Evolutionary conservation across 1,140 invertebrate genomes (phyloP), one percentile per base, ranked within the genome.

Genomic region (Subanguina moxae): DNA sequence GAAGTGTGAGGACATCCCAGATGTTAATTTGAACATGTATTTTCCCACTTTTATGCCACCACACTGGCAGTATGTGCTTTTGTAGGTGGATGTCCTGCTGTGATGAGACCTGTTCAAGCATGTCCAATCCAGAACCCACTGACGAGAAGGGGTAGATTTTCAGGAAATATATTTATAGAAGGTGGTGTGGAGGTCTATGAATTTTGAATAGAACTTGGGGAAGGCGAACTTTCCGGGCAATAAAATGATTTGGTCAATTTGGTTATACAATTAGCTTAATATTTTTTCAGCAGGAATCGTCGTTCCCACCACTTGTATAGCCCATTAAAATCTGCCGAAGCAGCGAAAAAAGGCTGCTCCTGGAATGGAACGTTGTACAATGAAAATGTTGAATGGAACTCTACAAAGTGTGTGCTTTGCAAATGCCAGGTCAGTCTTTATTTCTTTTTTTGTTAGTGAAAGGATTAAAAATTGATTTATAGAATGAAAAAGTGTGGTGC

Each of bases 51-150:
- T 5, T 11, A 3, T 38, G 32, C 3, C 32, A 38, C 32, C 32
- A 38, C 3, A 5, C 32, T 38, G 11, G 3, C 3, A 38, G n/a
- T n/a, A 38, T 38, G 32, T 38, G 32, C 32, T 11, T 38, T 38
- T n/a, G 3, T 38, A 38, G 32, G 32, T 81, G 80, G 80, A 76
- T 77, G 70, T 69, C 68, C 11, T 81, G 80, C 66, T 81, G 80
- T 68, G 80, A 81, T 45, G 65, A 72, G 30, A 66, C 48, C 21
- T 78, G 77, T 57, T 61, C 66, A n/a, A 63, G 73, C n/a, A 57
- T 28, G n/a, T 27, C 30, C 38, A 56, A 11, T 15, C 17, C 56
- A 3, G 27, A 69, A 57, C 46, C 45, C 15, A 52, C 52, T 32
- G 58, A 66, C 38, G 28, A 32, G 28, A 65, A 52, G 21, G 23